Evolutionary conservation across 1,140 invertebrate species (phyloP), one percentile per base, ranked within the genome.

Genomic region (Macrosteles quadrilineatus): DNA sequence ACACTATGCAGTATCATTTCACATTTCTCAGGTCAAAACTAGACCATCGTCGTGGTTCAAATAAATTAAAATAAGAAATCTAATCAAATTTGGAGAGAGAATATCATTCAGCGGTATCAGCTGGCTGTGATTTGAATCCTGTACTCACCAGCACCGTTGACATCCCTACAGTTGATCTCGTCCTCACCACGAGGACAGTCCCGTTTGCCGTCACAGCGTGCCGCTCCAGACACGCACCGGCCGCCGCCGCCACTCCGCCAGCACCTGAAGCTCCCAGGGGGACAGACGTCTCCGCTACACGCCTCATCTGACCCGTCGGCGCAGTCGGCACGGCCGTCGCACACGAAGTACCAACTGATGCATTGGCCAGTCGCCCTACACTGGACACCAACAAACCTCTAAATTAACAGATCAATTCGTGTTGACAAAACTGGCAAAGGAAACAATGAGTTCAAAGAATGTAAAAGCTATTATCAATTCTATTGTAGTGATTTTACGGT

Each of bases 301-400:
- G 88, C 88, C 79, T 96, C 93, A 77, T 95, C 93, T 0, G 91
- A 92, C 14, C 88, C 89, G 78, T 96, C 95, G 1, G 84, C 80
- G 78, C 95, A 97, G 78, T 97, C 94, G 66, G 87, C 85, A 72
- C 92, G 87, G n/a, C 93, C 93, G 79, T 98, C 95, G 81, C 96
- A 98, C 0, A 95, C 90, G 81, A 96, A 97, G 80, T 92, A 93
- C 87, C 90, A 91, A 74, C 90, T 92, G 75, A 98, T 95, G 80
- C 95, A 98, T 1, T 87, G 84, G 0, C 93, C 93, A 68, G 90
- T 90, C 69, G 87, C 88, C 62, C 92, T 86, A 75, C 91, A 93
- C 86, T 93, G 81, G 68, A 83, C 47, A 53, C 21, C n/a, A n/a
- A n/a, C n/a, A n/a, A n/a, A n/a, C n/a, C n/a, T 77, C 32, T 45